These are phyloP conservation scores for Hucho hucho DNA, from an alignment of 2,113 vertebrate genomes.

Conservation along the genomic window DNA sequence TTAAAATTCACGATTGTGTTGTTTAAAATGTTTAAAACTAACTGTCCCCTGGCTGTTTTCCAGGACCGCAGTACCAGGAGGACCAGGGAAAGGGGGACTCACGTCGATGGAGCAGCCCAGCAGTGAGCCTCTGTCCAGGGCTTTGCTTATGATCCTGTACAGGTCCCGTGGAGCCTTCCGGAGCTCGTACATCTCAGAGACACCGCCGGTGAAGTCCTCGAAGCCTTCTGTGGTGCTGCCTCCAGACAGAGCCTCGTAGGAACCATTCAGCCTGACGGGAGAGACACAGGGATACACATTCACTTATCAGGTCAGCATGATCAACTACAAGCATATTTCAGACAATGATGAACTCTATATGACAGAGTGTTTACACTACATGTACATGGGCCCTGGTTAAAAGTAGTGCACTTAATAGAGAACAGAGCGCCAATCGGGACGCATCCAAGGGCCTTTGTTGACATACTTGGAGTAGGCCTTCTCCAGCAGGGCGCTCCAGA, in stretches of 20 bases:
- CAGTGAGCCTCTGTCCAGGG: conserved; percentile 84
- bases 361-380: too few relatives aligned
- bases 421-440: too few relatives aligned
- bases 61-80: too few relatives aligned
- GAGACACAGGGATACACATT: neutral
- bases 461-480: conserved; percentile 94
- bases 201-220: conserved; percentile 90
- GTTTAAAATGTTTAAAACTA: too few relatives aligned
- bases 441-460: neutral
- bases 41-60: too few relatives aligned
- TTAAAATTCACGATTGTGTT: too few relatives aligned
- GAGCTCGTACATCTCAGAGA: conserved; percentile 88
- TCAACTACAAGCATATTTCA: too few relatives aligned
- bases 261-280: conserved; percentile 80
- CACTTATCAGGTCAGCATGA: too few relatives aligned
- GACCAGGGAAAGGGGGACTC: conserved; percentile 45
- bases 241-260: conserved; percentile 87
- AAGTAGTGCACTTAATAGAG: too few relatives aligned
- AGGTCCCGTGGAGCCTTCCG: conserved; percentile 77
- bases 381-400: too few relatives aligned
- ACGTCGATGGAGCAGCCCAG: conserved; percentile 94
- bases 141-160: conserved; percentile 82
- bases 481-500: conserved; percentile 93
- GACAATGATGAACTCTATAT: too few relatives aligned
- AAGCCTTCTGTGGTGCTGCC: conserved; percentile 92